Percentiles rank a stretch among this genome's conserved stretches.
These are phyloP conservation scores for Lepidonotus clava DNA, from an alignment of 2,888 invertebrate genomes.

Conservation along the genomic window DNA sequence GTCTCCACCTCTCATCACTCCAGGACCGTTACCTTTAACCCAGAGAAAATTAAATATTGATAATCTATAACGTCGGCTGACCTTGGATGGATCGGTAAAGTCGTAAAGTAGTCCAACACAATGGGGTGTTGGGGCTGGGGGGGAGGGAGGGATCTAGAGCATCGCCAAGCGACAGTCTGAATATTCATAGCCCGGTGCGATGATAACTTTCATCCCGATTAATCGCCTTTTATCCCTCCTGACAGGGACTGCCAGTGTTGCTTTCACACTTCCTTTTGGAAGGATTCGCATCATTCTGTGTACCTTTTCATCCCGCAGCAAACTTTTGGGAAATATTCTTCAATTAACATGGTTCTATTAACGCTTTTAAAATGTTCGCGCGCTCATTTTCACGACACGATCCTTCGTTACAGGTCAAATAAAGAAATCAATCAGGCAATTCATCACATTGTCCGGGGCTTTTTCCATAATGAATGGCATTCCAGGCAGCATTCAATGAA, in stretches of 20 bases:
- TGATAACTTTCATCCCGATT: too few species aligned
- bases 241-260: too few species aligned
- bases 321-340: too few species aligned
- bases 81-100: not conserved
- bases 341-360: too few species aligned
- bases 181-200: too few species aligned
- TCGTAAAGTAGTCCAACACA: conserved; percentile 14
- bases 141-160: not conserved
- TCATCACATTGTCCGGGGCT: not conserved
- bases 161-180: too few species aligned
- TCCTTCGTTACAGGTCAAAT: conserved; percentile 23
- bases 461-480: conserved; percentile 24
- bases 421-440: conserved; percentile 14
- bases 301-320: too few species aligned
- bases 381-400: conserved; percentile 1
- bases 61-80: not conserved
- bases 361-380: not conserved
- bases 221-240: too few species aligned
- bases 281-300: too few species aligned
- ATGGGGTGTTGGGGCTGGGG: not conserved
- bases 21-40: not conserved
- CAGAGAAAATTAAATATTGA: conserved; percentile 2
- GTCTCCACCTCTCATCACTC: too few species aligned
- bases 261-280: too few species aligned
- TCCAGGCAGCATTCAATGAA: conserved; percentile 19